Evolutionary conservation across 1,140 invertebrate species (phyloP), one percentile per base, ranked within the genome.

Genomic region (Drosophila insularis): DNA sequence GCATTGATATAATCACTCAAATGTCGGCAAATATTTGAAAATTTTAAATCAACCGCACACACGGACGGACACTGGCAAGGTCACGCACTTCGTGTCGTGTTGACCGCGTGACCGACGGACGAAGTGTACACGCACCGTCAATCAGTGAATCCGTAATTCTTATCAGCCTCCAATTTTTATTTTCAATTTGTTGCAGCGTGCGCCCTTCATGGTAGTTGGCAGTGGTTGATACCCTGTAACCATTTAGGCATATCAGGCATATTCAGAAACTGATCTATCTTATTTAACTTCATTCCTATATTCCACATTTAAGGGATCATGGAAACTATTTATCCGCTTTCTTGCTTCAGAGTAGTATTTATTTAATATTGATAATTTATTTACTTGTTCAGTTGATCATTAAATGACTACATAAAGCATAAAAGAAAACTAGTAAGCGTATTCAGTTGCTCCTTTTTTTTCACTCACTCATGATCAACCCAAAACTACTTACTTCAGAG

Each of bases 11-110:
- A 63, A 11, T 54, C 31, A 13, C 6, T 19, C 4, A 70, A 54
- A 62, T 46, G 55, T 35, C 17, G 14, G 23, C 21, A 55, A 50
- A 60, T 60, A 23, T 56, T 79, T 67, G 32, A 23, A 66, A 69
- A 53, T 60, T 35, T 50, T 21, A 10, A 19, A 6, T 63, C 50
- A 23, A 21, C 8, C 32, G n/a, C 31, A 14, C 31, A 14, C 11
- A 37, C 35, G 11, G 35, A 37, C 13, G 8, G 27, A 8, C 55
- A 14, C 14, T 7, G 68, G 50, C 63, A 78, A 79, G 74, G 74
- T 76, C 74, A 78, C 74, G 66, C 21, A 74, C 66, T 35, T n/a
- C n/a, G 60, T 55, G 58, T 78, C 74, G 76, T 78, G 69, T 31
- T 69, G 63, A 69, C 63, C 63, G 68, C 76, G 69, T 78, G 68